Evolutionary conservation across 2,797 vertebrate genomes (phyloP), one percentile per base, ranked within the genome.

Genomic region (Arrhamphus sclerolepis): DNA sequence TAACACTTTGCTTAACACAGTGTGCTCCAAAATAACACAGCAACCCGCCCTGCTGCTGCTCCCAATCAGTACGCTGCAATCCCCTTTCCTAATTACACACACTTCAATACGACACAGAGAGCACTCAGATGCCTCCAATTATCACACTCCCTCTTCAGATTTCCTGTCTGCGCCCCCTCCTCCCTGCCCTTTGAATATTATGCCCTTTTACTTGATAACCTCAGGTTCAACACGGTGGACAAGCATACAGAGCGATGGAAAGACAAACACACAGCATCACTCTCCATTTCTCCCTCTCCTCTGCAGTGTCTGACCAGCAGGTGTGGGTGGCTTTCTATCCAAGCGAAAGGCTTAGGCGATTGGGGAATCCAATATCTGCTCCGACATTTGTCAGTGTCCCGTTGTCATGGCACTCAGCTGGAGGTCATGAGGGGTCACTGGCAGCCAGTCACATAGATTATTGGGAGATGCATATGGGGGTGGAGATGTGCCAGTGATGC

Each of bases 381-480:
- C 74, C 83, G 88, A 91, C 87, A 86, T 90, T 91, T 89, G 83
- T 89, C 82, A 84, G 72, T 71, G 76, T 82, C 80, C 83, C 38
- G 70, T 86, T 82, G 87, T 79, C 87, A 82, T 84, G 88, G 82
- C 82, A 78, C 81, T 79, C 78, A 80, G 82, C 80, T 83, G 86
- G 83, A 83, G 82, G 84, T 87, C 82, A 82, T 9, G 18, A 43
- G 62, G 65, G 88, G 84, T 87, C 83, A 85, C 46, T 1, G 24
- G 47, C 70, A 86, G 72, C 69, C 77, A 78, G 85, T 87, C 80
- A 78, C 81, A 80, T 53, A 79, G 79, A 86, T 88, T 82, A 83
- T 67, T 68, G 62, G 58, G 69, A 46, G 67, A 72, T 72, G 77
- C 70, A n/a, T 19, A 22, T 78, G 76, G 62, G 70, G 63, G 70